Percentiles rank a stretch among this genome's conserved stretches.
phyloP scores from a whole-genome alignment of 2,888 invertebrate genomes.

The Halictus ligatus region DNA sequence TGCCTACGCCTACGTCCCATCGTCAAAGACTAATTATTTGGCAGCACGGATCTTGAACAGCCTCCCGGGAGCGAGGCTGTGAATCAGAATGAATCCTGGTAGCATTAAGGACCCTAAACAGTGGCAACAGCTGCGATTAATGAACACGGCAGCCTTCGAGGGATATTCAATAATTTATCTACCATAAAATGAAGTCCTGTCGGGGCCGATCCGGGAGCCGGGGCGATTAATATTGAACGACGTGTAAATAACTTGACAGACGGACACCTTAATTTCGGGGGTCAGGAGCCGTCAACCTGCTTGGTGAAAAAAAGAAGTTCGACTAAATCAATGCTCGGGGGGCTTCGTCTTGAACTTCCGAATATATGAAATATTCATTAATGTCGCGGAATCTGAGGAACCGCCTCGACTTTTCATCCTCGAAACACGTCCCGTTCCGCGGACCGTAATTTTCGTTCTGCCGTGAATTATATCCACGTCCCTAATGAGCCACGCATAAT shows the following conservation, averaged over 20 bases:
- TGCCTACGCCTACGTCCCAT: background rate
- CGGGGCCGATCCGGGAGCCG: background rate
- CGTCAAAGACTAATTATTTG: background rate
- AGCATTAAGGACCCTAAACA: conserved; percentile 39
- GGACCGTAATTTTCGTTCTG: conserved; percentile 64
- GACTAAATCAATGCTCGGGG: conserved; percentile 38
- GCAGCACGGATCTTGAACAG: background rate
- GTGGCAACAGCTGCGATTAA: conserved; percentile 50
- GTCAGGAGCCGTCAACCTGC: background rate
- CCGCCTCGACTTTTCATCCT: conserved; percentile 63
- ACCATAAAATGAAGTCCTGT: conserved; percentile 17
- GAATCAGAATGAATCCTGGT: conserved; percentile 19
- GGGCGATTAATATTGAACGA: conserved; percentile 32
- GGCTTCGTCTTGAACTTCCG: conserved; percentile 30
- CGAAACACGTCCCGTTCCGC: conserved; percentile 22
- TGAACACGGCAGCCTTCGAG: conserved; percentile 23
- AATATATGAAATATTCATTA: conserved; percentile 62
- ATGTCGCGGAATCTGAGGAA: conserved; percentile 45
- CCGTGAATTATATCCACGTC: conserved; percentile 64
- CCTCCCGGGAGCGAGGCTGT: background rate
- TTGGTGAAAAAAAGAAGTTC: background rate
- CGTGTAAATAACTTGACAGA: conserved; percentile 46
- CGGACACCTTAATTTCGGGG: conserved; percentile 41
- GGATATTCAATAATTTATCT: conserved; percentile 45
- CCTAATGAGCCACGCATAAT: conserved; percentile 72